Percentiles rank a stretch among this genome's conserved stretches.
These are phyloP conservation scores for Choristoneura fumiferana DNA, from an alignment of 1,140 invertebrate species.

Conservation along the genomic window DNA sequence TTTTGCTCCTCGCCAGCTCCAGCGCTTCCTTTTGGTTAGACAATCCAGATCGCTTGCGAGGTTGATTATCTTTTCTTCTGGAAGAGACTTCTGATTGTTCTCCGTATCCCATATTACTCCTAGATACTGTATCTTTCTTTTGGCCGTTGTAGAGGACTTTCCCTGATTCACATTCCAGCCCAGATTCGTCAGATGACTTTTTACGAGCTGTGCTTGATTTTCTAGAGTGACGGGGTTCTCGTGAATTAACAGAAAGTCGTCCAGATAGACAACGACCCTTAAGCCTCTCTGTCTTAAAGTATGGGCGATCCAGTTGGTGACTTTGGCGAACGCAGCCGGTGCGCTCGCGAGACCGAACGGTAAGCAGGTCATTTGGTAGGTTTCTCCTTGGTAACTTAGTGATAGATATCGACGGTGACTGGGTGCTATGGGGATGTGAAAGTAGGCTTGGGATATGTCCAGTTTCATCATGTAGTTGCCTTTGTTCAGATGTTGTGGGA, in stretches of 20 bases:
- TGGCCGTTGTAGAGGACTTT: slow-evolving; percentile 24
- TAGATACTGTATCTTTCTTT: slow-evolving; percentile 24
- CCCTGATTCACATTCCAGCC: slow-evolving; percentile 27
- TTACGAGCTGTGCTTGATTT: slow-evolving; percentile 9
- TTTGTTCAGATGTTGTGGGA: slow-evolving; percentile 26
- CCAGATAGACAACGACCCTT: slow-evolving; percentile 31
- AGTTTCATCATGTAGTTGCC: slow-evolving; percentile 39
- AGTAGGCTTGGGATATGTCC: slow-evolving; percentile 45
- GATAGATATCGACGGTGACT: slow-evolving; percentile 34
- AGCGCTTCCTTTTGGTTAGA: neutral
- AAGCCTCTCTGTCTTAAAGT: slow-evolving; percentile 28
- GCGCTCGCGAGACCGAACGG: slow-evolving; percentile 37
- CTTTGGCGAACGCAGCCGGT: slow-evolving; percentile 20
- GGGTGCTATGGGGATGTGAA: slow-evolving; percentile 39
- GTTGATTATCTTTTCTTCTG: slow-evolving; percentile 6
- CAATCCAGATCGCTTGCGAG: neutral
- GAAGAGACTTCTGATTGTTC: slow-evolving; percentile 17
- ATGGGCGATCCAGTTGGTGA: slow-evolving; percentile 31
- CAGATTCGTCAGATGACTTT: slow-evolving; percentile 9
- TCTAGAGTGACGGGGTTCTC: slow-evolving; percentile 11
- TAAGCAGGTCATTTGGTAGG: slow-evolving; percentile 42
- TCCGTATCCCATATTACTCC: slow-evolving; percentile 29
- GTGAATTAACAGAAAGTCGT: slow-evolving; percentile 31
- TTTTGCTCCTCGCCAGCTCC: slow-evolving; percentile 18
- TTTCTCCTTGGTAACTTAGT: slow-evolving; percentile 33